phyloP scores from a whole-genome alignment of 1,140 invertebrate species.

The Bacillus rossius region DNA sequence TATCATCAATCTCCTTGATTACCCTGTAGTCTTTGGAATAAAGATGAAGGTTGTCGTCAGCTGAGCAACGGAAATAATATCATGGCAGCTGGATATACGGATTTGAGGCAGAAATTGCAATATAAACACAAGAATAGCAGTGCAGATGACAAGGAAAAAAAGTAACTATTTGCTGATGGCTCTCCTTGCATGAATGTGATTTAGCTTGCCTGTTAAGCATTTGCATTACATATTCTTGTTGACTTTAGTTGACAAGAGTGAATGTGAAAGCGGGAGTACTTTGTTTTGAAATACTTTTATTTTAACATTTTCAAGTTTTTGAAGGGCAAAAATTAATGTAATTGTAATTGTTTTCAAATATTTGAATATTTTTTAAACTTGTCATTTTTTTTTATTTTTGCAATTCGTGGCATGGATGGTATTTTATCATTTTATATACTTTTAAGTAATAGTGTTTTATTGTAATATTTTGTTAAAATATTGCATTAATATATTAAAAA shows the following conservation, averaged over 20 bases:
- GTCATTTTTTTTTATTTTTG: no score
- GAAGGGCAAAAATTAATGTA: no score
- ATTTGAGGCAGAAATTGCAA: conserved; percentile 18
- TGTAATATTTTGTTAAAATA: no score
- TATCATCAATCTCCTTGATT: no score
- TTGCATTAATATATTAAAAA: no score
- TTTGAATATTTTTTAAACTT: no score
- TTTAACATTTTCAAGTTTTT: neutral
- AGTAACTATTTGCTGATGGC: neutral
- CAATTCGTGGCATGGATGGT: no score
- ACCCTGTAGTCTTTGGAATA: no score
- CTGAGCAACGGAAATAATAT: neutral
- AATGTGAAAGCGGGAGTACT: neutral
- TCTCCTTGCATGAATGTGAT: neutral
- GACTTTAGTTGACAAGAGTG: neutral
- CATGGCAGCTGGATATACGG: conserved; percentile 15
- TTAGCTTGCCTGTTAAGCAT: neutral
- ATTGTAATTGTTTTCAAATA: no score
- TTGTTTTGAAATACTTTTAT: neutral
- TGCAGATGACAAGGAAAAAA: conserved; percentile 8
- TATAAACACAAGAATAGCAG: conserved; percentile 13
- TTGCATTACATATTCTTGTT: neutral
- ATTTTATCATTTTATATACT: no score
- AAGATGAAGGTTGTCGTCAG: neutral
- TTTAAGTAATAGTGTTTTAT: no score